A percentile compares a stretch with the other conserved stretches of the same genome.
Evolutionary conservation across 2,888 invertebrate genomes (phyloP).

Genomic region (Zeuzera pyrina): DNA sequence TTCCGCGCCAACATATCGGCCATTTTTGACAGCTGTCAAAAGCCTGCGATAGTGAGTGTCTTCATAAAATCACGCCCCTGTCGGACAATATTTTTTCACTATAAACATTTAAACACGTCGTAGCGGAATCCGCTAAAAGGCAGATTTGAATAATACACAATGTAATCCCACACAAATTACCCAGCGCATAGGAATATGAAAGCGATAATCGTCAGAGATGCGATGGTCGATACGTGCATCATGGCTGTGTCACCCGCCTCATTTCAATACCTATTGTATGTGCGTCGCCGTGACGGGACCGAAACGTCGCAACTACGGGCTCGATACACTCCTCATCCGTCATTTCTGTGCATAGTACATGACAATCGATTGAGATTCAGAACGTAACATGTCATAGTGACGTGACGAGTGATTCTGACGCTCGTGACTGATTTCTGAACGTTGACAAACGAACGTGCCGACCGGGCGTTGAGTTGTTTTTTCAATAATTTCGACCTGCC

Average conservation of each 20-base stretch:
- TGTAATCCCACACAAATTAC: slow-evolving; percentile 61
- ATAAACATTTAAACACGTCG: slow-evolving; percentile 18
- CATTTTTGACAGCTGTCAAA: slow-evolving; percentile 69
- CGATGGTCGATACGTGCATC: slow-evolving; percentile 52
- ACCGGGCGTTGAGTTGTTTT: slow-evolving; percentile 25
- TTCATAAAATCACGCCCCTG: slow-evolving; percentile 43
- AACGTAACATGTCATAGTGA: slow-evolving; percentile 44
- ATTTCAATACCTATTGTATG: slow-evolving; percentile 65
- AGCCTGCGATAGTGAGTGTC: slow-evolving; percentile 43
- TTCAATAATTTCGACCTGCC: slow-evolving; percentile 29
- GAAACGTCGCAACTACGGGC: slow-evolving; percentile 43
- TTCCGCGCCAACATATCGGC: slow-evolving; percentile 54
- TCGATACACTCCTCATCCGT: slow-evolving; percentile 48
- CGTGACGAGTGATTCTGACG: slow-evolving; percentile 53
- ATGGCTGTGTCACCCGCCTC: slow-evolving; percentile 35
- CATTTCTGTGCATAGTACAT: slow-evolving; percentile 48
- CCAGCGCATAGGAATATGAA: slow-evolving; percentile 43
- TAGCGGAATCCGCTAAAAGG: slow-evolving; percentile 25
- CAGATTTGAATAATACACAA: slow-evolving; percentile 50
- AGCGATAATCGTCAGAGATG: slow-evolving; percentile 58
- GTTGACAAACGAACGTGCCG: slow-evolving; percentile 38
- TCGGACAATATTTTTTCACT: slow-evolving; percentile 6
- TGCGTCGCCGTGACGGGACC: slow-evolving; percentile 21
- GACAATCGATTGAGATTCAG: slow-evolving; percentile 52
- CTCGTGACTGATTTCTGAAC: slow-evolving; percentile 40